Evolutionary conservation across 2,113 vertebrate species (phyloP), one percentile per base, ranked within the genome.

Genomic region (Ophthalmotilapia sp.): DNA sequence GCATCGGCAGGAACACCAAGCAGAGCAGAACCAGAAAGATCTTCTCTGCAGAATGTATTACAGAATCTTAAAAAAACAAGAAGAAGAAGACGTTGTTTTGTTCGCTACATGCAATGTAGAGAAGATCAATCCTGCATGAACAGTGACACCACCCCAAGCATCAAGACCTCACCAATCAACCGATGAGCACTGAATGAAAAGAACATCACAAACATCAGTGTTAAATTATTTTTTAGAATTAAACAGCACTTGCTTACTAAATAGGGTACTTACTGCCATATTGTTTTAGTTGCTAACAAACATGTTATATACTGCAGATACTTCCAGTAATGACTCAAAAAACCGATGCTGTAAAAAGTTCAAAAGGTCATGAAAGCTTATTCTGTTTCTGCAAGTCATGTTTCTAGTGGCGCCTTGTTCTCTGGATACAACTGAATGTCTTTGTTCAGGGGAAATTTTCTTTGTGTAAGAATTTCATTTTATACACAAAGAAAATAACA

Each of bases 31-130:
- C 19, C 11, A 21, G 36, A 68, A 6, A 38, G 60, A 65, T 38
- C 6, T 21, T 68, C 1, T 40, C 62, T 65, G 60, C 2, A 36
- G 31, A 40, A 70, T 23, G 11, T 42, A 15, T 1, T 9, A 40
- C 0, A 70, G n/a, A 68, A 2, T 21, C 62, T 14, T 38, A 70
- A 70, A 23, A 23, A 70, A 13, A 65, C 0, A 36, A 13, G 1
- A 70, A 42, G 6, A 33, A 15, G 17, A 42, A 1, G 36, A 73
- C 0, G 1, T 70, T 26, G 38, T 9, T 73, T 42, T 45, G 0
- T 17, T 73, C 7, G 15, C 5, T 14, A 45, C 65, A 70, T 68
- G n/a, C 36, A 70, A 70, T 14, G 0, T 23, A 33, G 38, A 4
- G 62, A 5, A 38, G 36, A 6, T 10, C 38, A 73, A 42, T 70